Evolutionary conservation across 2,888 invertebrate genomes (phyloP).

Genomic region (Latrodectus elegans): DNA sequence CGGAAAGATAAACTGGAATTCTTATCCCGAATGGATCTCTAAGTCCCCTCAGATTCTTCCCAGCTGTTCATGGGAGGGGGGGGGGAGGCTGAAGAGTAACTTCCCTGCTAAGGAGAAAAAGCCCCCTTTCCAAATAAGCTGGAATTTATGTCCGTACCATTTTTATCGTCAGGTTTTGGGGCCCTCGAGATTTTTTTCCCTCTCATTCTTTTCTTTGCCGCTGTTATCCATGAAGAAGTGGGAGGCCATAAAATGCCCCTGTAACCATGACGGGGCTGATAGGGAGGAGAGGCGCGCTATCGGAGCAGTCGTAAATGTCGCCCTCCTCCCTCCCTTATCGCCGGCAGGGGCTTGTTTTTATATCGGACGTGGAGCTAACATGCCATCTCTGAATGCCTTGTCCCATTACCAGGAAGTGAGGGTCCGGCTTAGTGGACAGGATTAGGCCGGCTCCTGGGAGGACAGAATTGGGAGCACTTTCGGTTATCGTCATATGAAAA

Average conservation of each 20-base stretch:
- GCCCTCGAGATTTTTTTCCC: background rate
- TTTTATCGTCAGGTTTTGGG: background rate
- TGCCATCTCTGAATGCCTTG: background rate
- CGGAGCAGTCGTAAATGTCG: conserved; percentile 11
- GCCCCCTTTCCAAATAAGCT: background rate
- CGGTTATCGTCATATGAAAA: too few species aligned
- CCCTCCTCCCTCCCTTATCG: conserved; percentile 19
- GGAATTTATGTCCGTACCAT: background rate
- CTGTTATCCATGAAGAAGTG: background rate
- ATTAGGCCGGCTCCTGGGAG: too few species aligned
- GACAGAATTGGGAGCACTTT: too few species aligned
- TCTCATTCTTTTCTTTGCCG: background rate
- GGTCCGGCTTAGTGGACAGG: too few species aligned
- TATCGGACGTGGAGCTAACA: background rate
- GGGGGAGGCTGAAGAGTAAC: background rate
- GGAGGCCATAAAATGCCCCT: conserved; percentile 14
- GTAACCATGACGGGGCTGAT: conserved; percentile 11
- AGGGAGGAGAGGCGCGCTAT: conserved; percentile 16
- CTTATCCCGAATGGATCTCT: background rate
- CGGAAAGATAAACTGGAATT: background rate
- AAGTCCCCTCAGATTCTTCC: background rate
- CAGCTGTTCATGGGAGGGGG: background rate
- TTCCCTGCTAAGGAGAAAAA: background rate
- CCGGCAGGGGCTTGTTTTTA: conserved; percentile 12
- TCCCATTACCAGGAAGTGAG: too few species aligned